These are phyloP conservation scores for Crambe crambe DNA, from an alignment of 37 sponge, comb jelly and placozoan genomes.

Conservation along the genomic window DNA sequence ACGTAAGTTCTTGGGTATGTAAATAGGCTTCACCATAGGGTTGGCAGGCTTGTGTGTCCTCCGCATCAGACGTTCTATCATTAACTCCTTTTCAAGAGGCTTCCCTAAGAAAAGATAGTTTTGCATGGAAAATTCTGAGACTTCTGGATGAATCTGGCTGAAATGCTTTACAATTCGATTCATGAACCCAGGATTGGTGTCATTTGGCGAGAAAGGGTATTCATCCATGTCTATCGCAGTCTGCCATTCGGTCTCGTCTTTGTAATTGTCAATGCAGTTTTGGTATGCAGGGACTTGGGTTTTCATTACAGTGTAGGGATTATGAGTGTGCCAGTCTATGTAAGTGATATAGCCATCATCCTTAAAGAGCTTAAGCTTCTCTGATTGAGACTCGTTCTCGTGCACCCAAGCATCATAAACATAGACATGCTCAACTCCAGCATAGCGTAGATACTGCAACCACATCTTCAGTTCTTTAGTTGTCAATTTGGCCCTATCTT, in stretches of 20 bases:
- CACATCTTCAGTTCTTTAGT: conserved; percentile 62
- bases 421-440: conserved; percentile 80
- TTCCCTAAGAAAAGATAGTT: conserved; percentile 72
- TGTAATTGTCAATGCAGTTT: conserved; percentile 53
- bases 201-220: conserved; percentile 67
- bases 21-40: conserved; percentile 71
- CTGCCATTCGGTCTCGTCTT: conserved; percentile 59
- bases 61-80: conserved; percentile 54
- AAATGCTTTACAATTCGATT: conserved; percentile 38
- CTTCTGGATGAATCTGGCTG: conserved; percentile 8
- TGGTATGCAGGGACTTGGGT: conserved; percentile 73
- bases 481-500: conserved; percentile 51
- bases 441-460: conserved; percentile 64
- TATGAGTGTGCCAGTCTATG: conserved; percentile 58
- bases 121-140: conserved; percentile 62
- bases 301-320: conserved; percentile 43
- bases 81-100: conserved; percentile 27
- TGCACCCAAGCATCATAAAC: conserved; percentile 69
- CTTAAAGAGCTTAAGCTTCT: conserved; percentile 6
- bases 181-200: conserved; percentile 63
- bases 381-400: conserved; percentile 43
- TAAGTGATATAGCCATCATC: conserved; percentile 60
- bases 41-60: conserved; percentile 50
- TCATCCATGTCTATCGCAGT: conserved; percentile 79
- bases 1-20: conserved; percentile 32